These are phyloP conservation scores for Centruroides sculpturatus DNA, from an alignment of 1,140 invertebrate genomes.

Conservation along the genomic window DNA sequence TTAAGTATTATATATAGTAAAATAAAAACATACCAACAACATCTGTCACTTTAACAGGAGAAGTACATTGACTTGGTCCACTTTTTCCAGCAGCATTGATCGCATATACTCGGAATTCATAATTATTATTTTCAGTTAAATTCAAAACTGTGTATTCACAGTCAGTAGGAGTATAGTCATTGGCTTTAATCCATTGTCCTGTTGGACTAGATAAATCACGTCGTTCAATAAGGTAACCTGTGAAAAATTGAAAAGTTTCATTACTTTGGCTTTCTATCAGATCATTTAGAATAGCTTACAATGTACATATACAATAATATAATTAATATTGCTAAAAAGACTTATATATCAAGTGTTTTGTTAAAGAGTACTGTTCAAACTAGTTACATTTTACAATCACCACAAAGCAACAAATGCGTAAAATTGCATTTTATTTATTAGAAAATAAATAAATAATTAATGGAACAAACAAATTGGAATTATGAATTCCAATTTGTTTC, in stretches of 20 bases:
- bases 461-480: no score
- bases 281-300: no score
- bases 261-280: no score
- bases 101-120: slow-evolving; percentile 17
- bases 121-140: slow-evolving; percentile 37
- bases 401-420: no score
- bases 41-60: slow-evolving; percentile 15
- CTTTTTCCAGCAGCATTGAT: slow-evolving; percentile 15
- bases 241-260: neutral
- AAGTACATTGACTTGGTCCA: slow-evolving; percentile 10
- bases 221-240: slow-evolving; percentile 16
- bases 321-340: no score
- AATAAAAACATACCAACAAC: slow-evolving; percentile 1
- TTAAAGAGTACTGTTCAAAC: no score
- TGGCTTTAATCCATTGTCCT: slow-evolving; percentile 60
- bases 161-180: slow-evolving; percentile 72
- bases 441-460: no score
- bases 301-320: no score
- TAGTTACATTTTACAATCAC: no score
- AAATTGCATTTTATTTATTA: no score
- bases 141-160: slow-evolving; percentile 70
- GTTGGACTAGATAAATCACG: slow-evolving; percentile 57
- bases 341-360: no score
- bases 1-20: neutral
- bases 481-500: no score